phyloP scores from a whole-genome alignment of 1,140 invertebrate species.

The Anadara kagoshimensis region DNA sequence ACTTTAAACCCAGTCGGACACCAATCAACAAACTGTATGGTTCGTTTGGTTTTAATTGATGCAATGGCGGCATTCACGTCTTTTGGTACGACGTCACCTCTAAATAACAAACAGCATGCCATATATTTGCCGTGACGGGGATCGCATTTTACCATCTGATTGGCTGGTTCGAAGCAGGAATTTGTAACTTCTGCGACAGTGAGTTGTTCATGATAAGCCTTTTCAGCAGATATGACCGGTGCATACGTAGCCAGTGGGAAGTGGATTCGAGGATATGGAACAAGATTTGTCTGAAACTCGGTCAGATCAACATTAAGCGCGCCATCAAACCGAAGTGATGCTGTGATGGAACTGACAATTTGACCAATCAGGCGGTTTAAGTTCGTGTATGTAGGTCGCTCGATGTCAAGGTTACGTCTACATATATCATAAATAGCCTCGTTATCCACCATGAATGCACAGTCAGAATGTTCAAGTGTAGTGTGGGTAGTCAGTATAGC shows the following conservation, averaged over 20 bases:
- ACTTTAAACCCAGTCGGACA: constrained; percentile 84
- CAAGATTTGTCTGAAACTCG: constrained; percentile 83
- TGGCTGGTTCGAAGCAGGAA: constrained; percentile 79
- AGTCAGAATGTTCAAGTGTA: constrained; percentile 85
- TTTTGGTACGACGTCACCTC: too few species aligned
- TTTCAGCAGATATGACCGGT: constrained; percentile 81
- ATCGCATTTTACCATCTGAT: too few species aligned
- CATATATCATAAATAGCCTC: constrained; percentile 71
- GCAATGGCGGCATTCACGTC: constrained; percentile 65
- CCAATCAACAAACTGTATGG: constrained; percentile 87
- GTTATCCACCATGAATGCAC: constrained; percentile 83
- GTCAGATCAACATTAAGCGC: constrained; percentile 83
- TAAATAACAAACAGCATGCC: not conserved
- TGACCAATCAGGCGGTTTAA: constrained; percentile 78
- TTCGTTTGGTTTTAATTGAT: constrained; percentile 86
- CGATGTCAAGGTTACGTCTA: constrained; percentile 81
- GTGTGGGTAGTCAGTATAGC: not conserved
- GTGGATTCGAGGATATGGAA: constrained; percentile 71
- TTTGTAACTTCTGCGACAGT: constrained; percentile 85
- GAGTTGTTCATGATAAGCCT: constrained; percentile 79
- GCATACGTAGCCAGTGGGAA: constrained; percentile 71
- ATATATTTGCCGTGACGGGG: not conserved
- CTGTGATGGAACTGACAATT: constrained; percentile 76
- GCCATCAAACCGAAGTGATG: constrained; percentile 81
- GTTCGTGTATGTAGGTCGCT: constrained; percentile 84